These are phyloP conservation scores for Nebria brevicollis DNA, from an alignment of 2,888 invertebrate species.

Conservation along the genomic window DNA sequence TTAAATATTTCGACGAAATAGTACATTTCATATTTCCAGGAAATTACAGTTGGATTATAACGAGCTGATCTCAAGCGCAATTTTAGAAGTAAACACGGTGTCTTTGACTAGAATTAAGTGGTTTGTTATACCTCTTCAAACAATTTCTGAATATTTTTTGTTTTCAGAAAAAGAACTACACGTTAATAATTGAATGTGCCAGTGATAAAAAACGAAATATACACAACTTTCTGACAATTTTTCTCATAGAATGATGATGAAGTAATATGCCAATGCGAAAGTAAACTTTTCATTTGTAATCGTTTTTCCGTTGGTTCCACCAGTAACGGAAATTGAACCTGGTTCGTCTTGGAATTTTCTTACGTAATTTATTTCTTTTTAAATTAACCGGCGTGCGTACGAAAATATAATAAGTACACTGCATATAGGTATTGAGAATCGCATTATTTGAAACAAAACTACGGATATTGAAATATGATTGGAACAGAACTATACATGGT, in stretches of 20 bases:
- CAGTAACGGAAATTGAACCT: conserved; percentile 15
- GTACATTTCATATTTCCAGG: not conserved
- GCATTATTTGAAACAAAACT: not conserved
- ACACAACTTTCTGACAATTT: not conserved
- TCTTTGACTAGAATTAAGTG: not conserved
- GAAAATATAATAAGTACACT: not conserved
- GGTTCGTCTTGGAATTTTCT: conserved; percentile 10
- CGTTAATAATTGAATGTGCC: not conserved
- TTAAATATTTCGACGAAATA: not conserved
- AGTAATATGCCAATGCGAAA: conserved; percentile 7
- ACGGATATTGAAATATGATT: not conserved
- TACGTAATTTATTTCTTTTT: not conserved
- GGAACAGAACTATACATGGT: not conserved
- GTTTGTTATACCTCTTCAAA: not conserved
- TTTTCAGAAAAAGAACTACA: not conserved
- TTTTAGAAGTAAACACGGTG: not conserved
- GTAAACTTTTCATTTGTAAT: conserved; percentile 7
- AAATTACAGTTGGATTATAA: not conserved
- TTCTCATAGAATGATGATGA: conserved; percentile 3
- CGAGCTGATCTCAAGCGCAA: not conserved
- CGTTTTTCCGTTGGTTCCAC: conserved; percentile 17
- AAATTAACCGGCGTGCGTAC: not conserved
- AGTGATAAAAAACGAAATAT: not conserved
- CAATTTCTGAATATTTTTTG: not conserved
- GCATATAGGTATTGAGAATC: not conserved